phyloP scores from a whole-genome alignment of 1,140 invertebrate species.

The Trachymyrmex septentrionalis region DNA sequence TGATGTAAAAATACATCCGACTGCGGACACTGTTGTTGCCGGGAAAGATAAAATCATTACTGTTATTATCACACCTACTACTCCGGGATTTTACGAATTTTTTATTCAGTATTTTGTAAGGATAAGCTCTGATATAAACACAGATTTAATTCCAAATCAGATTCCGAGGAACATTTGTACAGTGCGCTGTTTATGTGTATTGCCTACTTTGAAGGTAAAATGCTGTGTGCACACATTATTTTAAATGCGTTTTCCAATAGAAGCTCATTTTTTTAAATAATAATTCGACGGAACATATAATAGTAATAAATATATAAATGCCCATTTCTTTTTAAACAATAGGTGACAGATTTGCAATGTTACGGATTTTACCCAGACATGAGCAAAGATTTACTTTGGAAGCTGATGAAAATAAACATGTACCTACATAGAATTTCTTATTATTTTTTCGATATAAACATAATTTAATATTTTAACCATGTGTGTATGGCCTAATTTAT shows the following conservation, averaged over 20 bases:
- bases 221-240: conserved; percentile 1
- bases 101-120: conserved; percentile 73
- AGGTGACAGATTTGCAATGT: conserved; percentile 79
- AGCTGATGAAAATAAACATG: conserved; percentile 76
- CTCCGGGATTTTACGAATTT: conserved; percentile 76
- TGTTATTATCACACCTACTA: conserved; percentile 68
- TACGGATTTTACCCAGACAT: conserved; percentile 59
- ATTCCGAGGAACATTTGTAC: conserved; percentile 72
- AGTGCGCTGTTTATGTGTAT: conserved; percentile 73
- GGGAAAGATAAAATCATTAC: conserved; percentile 69
- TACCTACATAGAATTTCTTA: conserved; percentile 52
- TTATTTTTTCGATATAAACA: neutral
- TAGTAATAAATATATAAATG: neutral
- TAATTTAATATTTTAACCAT: neutral
- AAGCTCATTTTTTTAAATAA: neutral
- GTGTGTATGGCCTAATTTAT: neutral
- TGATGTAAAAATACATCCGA: conserved; percentile 75
- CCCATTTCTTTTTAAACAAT: conserved; percentile 12
- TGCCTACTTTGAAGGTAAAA: conserved; percentile 77
- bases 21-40: conserved; percentile 61
- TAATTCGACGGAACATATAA: neutral
- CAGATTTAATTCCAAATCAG: conserved; percentile 25
- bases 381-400: conserved; percentile 78
- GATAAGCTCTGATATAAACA: conserved; percentile 50
- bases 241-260: neutral